phyloP scores from a whole-genome alignment of 2,113 vertebrate species.

The Mustelus asterias region DNA sequence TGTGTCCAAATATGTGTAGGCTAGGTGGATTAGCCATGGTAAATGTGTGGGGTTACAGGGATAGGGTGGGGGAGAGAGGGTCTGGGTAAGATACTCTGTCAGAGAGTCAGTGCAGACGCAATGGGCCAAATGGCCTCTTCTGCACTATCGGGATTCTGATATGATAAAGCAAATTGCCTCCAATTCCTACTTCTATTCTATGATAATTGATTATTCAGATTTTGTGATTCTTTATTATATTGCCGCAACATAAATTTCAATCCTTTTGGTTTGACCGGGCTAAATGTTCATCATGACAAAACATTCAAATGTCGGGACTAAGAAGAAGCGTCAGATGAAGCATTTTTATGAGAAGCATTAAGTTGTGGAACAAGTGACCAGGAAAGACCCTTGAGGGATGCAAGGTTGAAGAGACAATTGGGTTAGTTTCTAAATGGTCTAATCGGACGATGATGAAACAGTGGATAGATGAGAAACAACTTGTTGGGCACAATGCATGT shows the following conservation, averaged over 20 bases:
- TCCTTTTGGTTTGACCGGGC: not conserved
- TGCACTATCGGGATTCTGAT: too few relatives aligned
- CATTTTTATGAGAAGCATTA: not conserved
- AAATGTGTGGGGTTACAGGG: too few relatives aligned
- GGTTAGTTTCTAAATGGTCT: not conserved
- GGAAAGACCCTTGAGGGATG: not conserved
- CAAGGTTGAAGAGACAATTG: not conserved
- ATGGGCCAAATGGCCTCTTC: too few relatives aligned
- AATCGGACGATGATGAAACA: not conserved
- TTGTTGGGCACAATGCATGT: not conserved
- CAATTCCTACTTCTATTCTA: too few relatives aligned
- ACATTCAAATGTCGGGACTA: not conserved
- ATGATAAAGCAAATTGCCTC: too few relatives aligned
- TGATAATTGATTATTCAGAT: not conserved
- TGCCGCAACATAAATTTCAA: not conserved
- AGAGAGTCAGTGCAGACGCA: too few relatives aligned
- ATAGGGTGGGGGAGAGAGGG: too few relatives aligned
- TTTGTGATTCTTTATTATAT: not conserved
- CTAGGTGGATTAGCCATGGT: too few relatives aligned
- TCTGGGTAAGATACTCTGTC: too few relatives aligned
- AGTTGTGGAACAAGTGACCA: not conserved
- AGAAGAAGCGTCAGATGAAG: not conserved
- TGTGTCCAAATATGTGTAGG: too few relatives aligned
- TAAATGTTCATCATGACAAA: not conserved
- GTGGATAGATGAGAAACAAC: not conserved